Evolutionary conservation across 1,140 invertebrate species (phyloP), one percentile per base, ranked within the genome.

Genomic region (Drosophila grimshawi): DNA sequence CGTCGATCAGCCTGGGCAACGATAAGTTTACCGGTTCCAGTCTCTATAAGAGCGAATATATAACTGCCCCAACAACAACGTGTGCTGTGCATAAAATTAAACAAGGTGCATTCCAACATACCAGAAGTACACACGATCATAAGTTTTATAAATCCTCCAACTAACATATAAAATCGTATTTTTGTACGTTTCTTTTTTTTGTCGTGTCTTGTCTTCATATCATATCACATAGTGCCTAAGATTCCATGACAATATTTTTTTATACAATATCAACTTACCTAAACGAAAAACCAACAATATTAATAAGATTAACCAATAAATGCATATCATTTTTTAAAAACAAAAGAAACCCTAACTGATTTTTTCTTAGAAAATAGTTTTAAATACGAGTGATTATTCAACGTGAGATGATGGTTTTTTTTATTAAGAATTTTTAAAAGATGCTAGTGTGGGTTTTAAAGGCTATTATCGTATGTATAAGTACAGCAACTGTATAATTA

Each of bases 11-110:
- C 35, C 82, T 97, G 1, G 96, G 96, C 1, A 95, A 96, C 63
- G 94, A 93, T 46, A 93, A 90, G 53, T 86, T 91, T 4, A 83
- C 93, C 7, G 93, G 93, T 5, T 95, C 95, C 4, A 96, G 95
- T 73, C 82, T 93, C 46, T 97, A 97, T 82, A 96, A 96, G 81
- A 96, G 95, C 52, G 96, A 97, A 92, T 97, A 94, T 79, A 94
- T 94, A 3, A 95, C 95, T 1, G 94, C 95, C 71, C 94, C 94
- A 52, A 92, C 76, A 45, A 96, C 95, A 51, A 96, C 96, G 0
- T 97, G 97, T 92, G 96, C 97, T 2, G 96, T 96, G 4, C 94
- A 96, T 32, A 93, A 96, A 10, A 94, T 97, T 6, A 95, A 97
- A 80, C 94, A 96, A 48, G 94, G 95, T 49, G 95, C 95, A 19